Conservation (phyloP, 2,113 vertebrate genomes). For the Mormoops blainvillei region DNA sequence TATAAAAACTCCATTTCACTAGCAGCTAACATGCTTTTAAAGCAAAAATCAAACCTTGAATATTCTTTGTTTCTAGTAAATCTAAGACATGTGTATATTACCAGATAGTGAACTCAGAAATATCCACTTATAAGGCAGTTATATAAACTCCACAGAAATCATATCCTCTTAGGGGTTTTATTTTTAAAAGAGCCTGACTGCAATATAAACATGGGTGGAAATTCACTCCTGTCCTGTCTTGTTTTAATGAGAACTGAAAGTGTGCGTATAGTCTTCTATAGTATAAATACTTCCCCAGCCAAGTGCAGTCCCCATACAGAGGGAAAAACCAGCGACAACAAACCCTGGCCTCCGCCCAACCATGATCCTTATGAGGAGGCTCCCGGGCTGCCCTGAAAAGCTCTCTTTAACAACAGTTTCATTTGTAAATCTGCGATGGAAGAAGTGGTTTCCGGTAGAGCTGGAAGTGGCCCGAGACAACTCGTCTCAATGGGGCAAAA, state of each 20-base stretch:
- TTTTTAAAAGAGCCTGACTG: background rate
- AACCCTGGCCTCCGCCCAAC: slow-evolving; percentile 57
- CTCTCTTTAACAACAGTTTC: slow-evolving; percentile 78
- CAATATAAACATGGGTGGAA: background rate
- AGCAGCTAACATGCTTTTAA: background rate
- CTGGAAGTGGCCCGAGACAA: slow-evolving; percentile 84
- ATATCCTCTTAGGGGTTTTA: background rate
- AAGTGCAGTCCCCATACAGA: background rate
- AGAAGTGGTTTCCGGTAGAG: slow-evolving; percentile 80
- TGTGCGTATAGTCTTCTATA: background rate
- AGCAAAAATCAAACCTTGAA: background rate
- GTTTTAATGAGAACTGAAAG: background rate
- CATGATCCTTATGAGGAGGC: slow-evolving; percentile 79
- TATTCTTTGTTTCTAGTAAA: background rate
- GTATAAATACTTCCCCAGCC: background rate
- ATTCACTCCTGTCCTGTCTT: background rate
- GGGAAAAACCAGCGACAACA: background rate
- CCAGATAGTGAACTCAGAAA: background rate
- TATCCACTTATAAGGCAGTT: background rate
- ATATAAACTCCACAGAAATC: background rate
- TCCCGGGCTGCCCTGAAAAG: slow-evolving; percentile 68
- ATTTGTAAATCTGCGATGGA: slow-evolving; percentile 79
- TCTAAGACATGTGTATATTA: background rate
- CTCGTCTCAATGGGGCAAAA: slow-evolving; percentile 85
- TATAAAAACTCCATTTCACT: background rate